These are phyloP conservation scores for Acipenser transmontanus DNA, from an alignment of 2,797 vertebrate genomes.

Conservation along the genomic window DNA sequence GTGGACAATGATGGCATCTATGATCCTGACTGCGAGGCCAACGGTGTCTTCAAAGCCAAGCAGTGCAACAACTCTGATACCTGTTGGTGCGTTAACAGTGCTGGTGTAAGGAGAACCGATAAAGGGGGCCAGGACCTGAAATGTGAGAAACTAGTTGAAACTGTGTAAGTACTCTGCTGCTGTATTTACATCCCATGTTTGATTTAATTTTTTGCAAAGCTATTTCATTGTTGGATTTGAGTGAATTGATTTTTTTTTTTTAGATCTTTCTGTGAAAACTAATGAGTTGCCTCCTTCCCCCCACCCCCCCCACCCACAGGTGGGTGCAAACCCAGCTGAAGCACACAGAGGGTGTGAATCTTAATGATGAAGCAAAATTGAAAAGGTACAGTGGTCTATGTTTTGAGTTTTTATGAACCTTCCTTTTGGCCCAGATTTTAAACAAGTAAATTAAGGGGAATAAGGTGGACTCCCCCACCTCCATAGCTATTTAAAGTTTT, in stretches of 20 bases:
- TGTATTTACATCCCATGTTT: no score
- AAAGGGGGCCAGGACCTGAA: slow-evolving; percentile 63
- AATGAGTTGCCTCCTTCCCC: no score
- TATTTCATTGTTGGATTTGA: no score
- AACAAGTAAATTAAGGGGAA: no score
- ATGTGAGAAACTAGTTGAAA: slow-evolving; percentile 76
- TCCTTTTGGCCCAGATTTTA: no score
- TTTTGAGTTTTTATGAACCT: no score
- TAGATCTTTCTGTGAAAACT: no score
- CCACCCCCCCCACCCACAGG: slow-evolving; percentile 28
- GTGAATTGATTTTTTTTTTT: no score
- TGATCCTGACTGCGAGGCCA: slow-evolving; percentile 69
- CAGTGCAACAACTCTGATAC: slow-evolving; percentile 79
- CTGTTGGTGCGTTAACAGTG: slow-evolving; percentile 96
- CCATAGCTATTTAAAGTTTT: no score
- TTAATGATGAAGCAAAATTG: accelerated
- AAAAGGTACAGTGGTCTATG: neutral
- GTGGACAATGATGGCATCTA: slow-evolving; percentile 90
- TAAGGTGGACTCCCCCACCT: no score
- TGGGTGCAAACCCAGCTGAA: slow-evolving; percentile 58
- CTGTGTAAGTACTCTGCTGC: slow-evolving; percentile 62
- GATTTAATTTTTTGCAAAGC: no score
- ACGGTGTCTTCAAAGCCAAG: slow-evolving; percentile 72
- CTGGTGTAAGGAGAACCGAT: slow-evolving; percentile 83
- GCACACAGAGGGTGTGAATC: slow-evolving; percentile 11